phyloP scores from a whole-genome alignment of 37 sponge, comb jelly and placozoan genomes.

The Crambe crambe region DNA sequence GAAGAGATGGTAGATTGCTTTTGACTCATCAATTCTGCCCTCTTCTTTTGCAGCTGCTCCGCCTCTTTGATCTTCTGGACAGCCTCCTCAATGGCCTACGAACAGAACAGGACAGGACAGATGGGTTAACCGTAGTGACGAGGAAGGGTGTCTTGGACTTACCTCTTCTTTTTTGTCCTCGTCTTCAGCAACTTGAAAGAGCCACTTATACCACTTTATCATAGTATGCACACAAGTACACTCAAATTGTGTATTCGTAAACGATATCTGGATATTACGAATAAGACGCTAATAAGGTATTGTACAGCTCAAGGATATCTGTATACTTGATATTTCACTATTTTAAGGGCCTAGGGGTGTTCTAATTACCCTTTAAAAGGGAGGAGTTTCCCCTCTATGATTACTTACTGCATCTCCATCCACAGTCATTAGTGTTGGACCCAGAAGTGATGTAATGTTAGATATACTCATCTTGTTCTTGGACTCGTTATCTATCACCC shows the following conservation, averaged over 20 bases:
- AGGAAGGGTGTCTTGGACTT: background rate
- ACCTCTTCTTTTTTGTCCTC: slow-evolving; percentile 63
- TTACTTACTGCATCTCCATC: slow-evolving; percentile 72
- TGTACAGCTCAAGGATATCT: no score
- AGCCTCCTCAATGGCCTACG: slow-evolving; percentile 48
- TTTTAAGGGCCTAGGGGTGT: no score
- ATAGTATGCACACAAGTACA: slow-evolving; percentile 46
- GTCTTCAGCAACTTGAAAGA: slow-evolving; percentile 61
- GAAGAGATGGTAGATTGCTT: slow-evolving; percentile 12
- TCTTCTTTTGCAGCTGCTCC: slow-evolving; percentile 16
- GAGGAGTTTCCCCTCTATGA: background rate
- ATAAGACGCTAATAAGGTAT: no score
- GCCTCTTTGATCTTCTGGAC: slow-evolving; percentile 49
- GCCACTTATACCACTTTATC: slow-evolving; percentile 70
- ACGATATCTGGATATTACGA: slow-evolving; percentile 29
- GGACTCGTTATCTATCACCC: slow-evolving; percentile 46
- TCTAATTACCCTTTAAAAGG: no score
- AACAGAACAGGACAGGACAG: background rate
- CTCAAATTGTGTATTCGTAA: slow-evolving; percentile 33
- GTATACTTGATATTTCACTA: no score
- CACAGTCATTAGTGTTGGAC: slow-evolving; percentile 86
- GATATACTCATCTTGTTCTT: slow-evolving; percentile 74
- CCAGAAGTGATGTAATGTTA: slow-evolving; percentile 70
- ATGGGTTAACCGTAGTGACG: no score
- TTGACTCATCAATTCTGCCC: background rate